phyloP scores from a whole-genome alignment of 2,888 invertebrate genomes.

The Andrena camellia region DNA sequence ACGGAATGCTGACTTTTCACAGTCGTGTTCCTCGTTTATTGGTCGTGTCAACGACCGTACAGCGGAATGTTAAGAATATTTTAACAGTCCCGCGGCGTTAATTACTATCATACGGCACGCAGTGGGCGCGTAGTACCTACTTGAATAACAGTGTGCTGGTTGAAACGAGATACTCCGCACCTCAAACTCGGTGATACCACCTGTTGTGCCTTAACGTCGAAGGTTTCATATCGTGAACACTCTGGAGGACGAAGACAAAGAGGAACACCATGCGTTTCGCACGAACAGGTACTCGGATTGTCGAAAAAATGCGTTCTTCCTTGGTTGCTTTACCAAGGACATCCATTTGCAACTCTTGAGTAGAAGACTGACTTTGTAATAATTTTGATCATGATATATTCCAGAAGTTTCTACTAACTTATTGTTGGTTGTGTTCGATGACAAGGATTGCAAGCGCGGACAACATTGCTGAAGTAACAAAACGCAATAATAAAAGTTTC shows the following conservation, averaged over 20 bases:
- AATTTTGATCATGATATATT: neutral
- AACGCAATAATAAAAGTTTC: too few relatives aligned
- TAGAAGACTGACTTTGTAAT: neutral
- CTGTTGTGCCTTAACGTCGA: slow-evolving; percentile 71
- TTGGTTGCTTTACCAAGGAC: neutral
- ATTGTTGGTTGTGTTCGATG: too few relatives aligned
- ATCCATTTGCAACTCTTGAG: neutral
- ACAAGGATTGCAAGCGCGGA: too few relatives aligned
- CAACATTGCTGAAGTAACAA: too few relatives aligned
- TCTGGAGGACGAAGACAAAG: slow-evolving; percentile 31
- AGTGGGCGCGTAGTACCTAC: slow-evolving; percentile 62
- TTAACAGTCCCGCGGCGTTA: slow-evolving; percentile 71
- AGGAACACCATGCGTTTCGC: slow-evolving; percentile 5
- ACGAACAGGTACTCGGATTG: neutral
- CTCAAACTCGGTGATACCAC: slow-evolving; percentile 71
- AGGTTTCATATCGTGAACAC: slow-evolving; percentile 64
- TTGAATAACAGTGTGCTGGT: slow-evolving; percentile 73
- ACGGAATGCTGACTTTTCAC: slow-evolving; percentile 32
- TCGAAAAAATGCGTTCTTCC: slow-evolving; percentile 7
- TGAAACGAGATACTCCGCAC: slow-evolving; percentile 76
- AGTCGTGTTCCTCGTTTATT: slow-evolving; percentile 60
- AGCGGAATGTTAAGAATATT: slow-evolving; percentile 68
- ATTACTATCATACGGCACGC: slow-evolving; percentile 73
- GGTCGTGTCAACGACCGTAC: slow-evolving; percentile 66
- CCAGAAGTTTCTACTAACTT: too few relatives aligned